Percentiles rank a stretch among this genome's conserved stretches.
These are phyloP conservation scores for Morinoia aosen DNA, from an alignment of 2,888 invertebrate species.

Conservation along the genomic window DNA sequence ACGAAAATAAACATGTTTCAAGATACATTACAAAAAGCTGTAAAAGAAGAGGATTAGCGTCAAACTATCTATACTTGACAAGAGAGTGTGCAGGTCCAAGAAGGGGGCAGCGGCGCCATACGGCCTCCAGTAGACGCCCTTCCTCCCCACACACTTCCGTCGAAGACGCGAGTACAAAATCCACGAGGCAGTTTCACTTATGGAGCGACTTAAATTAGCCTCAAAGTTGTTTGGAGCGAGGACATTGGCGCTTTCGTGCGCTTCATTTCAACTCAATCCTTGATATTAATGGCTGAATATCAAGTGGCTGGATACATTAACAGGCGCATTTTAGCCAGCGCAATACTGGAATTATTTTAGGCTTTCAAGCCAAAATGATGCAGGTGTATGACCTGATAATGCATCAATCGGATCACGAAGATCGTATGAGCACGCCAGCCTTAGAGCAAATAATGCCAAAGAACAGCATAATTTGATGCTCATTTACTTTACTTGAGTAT, in stretches of 20 bases:
- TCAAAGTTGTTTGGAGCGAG: slow-evolving; percentile 11
- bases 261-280: background rate
- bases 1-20: background rate
- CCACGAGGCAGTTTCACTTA: slow-evolving; percentile 27
- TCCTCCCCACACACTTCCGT: slow-evolving; percentile 52
- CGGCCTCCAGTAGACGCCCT: slow-evolving; percentile 47
- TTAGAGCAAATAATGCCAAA: background rate
- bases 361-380: background rate
- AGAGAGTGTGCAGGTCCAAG: slow-evolving; percentile 45
- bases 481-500: background rate
- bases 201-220: background rate
- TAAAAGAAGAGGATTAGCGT: background rate
- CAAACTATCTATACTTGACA: slow-evolving; percentile 48
- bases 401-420: background rate
- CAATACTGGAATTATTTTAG: background rate
- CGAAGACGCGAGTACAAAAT: slow-evolving; percentile 39
- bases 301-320: background rate
- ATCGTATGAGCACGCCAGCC: background rate
- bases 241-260: background rate
- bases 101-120: slow-evolving; percentile 46
- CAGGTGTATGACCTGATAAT: background rate
- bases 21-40: slow-evolving; percentile 4
- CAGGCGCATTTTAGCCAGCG: background rate
- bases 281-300: background rate
- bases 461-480: background rate